phyloP scores from a whole-genome alignment of 2,797 vertebrate species.

The Phalanger gymnotis region DNA sequence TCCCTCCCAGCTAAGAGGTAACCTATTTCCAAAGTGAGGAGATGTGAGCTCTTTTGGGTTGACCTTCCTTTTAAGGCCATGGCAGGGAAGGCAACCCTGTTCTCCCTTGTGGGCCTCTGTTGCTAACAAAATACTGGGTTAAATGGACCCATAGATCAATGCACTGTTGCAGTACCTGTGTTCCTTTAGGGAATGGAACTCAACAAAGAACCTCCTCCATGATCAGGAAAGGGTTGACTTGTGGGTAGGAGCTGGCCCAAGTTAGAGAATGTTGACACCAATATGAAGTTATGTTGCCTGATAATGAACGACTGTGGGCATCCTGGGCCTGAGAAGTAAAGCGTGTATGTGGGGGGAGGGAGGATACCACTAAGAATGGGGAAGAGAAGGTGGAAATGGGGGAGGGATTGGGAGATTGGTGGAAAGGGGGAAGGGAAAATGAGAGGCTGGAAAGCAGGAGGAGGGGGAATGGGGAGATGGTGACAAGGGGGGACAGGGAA shows the following conservation, averaged over 20 bases:
- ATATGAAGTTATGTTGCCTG: neutral
- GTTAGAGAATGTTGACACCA: neutral
- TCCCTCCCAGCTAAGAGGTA: neutral
- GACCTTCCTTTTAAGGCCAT: neutral
- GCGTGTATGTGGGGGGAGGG: neutral
- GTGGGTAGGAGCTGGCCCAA: neutral
- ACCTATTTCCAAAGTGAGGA: neutral
- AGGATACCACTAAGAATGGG: neutral
- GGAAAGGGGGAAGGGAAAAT: neutral
- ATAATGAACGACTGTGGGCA: neutral
- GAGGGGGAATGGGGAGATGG: neutral
- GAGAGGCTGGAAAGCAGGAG: neutral
- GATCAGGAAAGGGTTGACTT: neutral
- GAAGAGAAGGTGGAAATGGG: neutral
- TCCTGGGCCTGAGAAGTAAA: neutral
- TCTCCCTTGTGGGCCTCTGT: neutral
- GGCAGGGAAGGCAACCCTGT: neutral
- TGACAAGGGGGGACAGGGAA: neutral
- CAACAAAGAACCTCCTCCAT: neutral
- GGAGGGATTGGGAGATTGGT: too few relatives aligned
- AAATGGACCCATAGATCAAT: neutral
- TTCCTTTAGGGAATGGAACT: neutral
- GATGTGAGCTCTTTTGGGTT: neutral
- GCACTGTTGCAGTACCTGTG: neutral
- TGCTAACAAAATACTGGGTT: neutral